phyloP scores from a whole-genome alignment of 2,797 vertebrate species.

The Rhincodon typus region DNA sequence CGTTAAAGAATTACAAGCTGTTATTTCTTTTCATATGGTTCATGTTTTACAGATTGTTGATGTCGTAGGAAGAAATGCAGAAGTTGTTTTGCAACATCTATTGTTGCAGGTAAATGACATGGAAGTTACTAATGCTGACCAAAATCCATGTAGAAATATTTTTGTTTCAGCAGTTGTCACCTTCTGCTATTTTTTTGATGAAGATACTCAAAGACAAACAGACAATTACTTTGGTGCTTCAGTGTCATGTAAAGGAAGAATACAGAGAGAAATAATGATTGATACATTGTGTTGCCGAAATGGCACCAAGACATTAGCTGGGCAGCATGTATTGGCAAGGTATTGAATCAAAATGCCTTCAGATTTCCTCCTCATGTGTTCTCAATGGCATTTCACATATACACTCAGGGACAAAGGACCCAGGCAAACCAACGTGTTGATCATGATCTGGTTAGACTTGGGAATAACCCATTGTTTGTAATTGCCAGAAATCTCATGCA shows the following conservation, averaged over 20 bases:
- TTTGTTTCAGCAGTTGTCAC: neutral
- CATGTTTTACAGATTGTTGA: neutral
- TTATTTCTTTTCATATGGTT: neutral
- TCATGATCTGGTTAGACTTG: rapidly evolving
- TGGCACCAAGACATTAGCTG: neutral
- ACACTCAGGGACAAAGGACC: neutral
- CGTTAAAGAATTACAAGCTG: neutral
- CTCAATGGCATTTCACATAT: neutral
- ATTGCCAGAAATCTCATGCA: neutral
- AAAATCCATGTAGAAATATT: neutral
- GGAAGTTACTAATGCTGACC: neutral
- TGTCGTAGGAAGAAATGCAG: neutral
- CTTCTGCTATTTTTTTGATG: neutral
- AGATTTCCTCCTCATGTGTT: neutral
- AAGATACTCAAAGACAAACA: no score
- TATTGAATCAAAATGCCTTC: neutral
- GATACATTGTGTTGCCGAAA: neutral
- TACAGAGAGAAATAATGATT: neutral
- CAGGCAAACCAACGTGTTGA: neutral
- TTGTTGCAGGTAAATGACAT: neutral
- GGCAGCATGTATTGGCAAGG: neutral
- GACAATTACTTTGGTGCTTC: conserved; percentile 18
- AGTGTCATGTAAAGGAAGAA: neutral
- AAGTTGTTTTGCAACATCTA: neutral
- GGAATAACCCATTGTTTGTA: rapidly evolving